These are phyloP conservation scores for Chaetorhynchus papuensis DNA, from an alignment of 2,113 vertebrate species.

Conservation along the genomic window DNA sequence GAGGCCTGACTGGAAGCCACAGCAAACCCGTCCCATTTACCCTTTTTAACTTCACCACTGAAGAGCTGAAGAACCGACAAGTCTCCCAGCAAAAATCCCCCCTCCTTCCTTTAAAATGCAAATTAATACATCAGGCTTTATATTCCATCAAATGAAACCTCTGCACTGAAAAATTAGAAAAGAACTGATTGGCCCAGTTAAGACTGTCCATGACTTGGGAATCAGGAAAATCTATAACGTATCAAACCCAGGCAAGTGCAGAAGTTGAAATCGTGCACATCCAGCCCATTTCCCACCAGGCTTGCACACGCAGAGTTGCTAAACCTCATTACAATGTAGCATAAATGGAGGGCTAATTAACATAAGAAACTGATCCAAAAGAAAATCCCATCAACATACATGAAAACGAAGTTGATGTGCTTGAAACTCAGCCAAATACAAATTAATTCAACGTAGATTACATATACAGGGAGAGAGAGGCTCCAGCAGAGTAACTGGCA, in stretches of 20 bases:
- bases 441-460: conserved; percentile 58
- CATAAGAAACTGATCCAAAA: conserved; percentile 32
- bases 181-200: background rate
- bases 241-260: background rate
- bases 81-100: background rate
- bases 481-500: conserved; percentile 46
- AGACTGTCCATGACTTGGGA: background rate
- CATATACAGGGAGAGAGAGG: background rate
- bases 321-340: conserved; percentile 24
- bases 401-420: conserved; percentile 34
- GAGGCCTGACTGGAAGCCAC: background rate
- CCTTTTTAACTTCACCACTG: background rate
- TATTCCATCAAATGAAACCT: background rate
- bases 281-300: conserved; percentile 18
- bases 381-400: conserved; percentile 49
- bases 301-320: background rate
- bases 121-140: background rate
- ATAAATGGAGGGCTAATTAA: conserved; percentile 52
- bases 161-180: background rate
- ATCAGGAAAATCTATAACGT: background rate
- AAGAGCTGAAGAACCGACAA: background rate
- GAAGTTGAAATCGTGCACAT: background rate
- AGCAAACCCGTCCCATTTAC: background rate
- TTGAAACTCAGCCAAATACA: conserved; percentile 60
- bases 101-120: background rate